Evolutionary conservation across 1,140 invertebrate species (phyloP), one percentile per base, ranked within the genome.

Genomic region (Drosophila paulistorum): DNA sequence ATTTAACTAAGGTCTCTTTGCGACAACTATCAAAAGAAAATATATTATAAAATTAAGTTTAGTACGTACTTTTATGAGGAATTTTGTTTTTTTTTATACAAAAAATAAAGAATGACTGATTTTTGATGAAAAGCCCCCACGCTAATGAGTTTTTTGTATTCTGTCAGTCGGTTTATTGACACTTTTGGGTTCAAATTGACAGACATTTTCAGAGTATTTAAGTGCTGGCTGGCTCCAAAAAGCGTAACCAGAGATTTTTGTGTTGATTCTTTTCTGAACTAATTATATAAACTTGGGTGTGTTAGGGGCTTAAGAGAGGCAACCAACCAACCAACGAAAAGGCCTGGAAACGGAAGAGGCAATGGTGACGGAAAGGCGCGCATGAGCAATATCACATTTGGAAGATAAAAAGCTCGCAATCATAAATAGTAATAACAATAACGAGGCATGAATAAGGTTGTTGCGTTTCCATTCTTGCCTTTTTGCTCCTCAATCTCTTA

Each of bases 41-140:
- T 58, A 75, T 76, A 75, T 76, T 62, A 69, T 69, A 65, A 76
- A 76, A 74, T 68, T 75, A 75, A 73, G 39, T 63, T 62, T 77
- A 77, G 68, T 68, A 63, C 71, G 75, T 81, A 63, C 75, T 82
- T 81, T 51, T 51, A 23, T 51, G 45, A 51, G 64, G 68, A 67
- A 82, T 76, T 86, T 80, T 87, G 84, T 83, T 77, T 82, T 74
- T 63, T 20, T n/a, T 79, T 77, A 48, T 39, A 2, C 6, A 65
- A 68, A 57, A 77, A 86, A 87, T 87, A 84, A 85, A 86, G 76
- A 76, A 71, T 71, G 82, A 85, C 81, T 86, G 81, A 86, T 85
- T 85, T 85, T 71, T 71, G 41, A 71, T 30, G 30, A 75, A 74
- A 39, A 64, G 9, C 45, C 20, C 10, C 20, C 14, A 11, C 7